Evolutionary conservation across 1,140 invertebrate species (phyloP), one percentile per base, ranked within the genome.

Genomic region (Drosophila navojoa): DNA sequence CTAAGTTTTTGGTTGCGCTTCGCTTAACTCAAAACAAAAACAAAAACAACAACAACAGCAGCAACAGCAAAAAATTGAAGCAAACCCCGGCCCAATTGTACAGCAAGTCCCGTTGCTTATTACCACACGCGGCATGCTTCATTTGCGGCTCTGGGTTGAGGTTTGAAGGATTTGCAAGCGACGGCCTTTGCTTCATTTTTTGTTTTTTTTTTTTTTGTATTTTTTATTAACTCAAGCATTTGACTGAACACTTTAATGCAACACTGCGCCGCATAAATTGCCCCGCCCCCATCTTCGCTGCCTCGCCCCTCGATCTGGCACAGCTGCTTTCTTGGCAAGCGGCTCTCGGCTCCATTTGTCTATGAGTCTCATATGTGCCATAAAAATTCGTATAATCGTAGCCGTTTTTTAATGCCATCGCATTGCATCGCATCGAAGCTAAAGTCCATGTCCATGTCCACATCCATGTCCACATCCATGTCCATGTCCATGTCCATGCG

Each of bases 341-440:
- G 79, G 77, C 81, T 45, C 13, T 1, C 45, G 3, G 10, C 15
- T 25, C 15, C 16, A 64, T 54, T 67, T 76, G 68, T 81, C 72
- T 86, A 87, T 82, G 81, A 89, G 84, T 87, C 82, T 87, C 82
- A 82, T 82, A 87, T 87, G 82, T 87, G 79, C 79, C 79, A 87
- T 87, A 87, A 87, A 86, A 87, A 73, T 79, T 79, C 76, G 69
- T 70, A 86, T 87, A 87, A 89, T 82, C 84, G 84, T 25, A 25
- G 54, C 64, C 45, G 57, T 71, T 61, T 66, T 54, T 58, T 73
- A 66, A 71, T 71, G 60, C 68, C 45, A 63, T 60, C 47, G 27
- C 27, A 29, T 29, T 3, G 47, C 35, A 29, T 29, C 5, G 47
- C 35, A 69, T 42, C 49, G 38, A 16, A 15, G 19, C 55, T 4